Percentiles rank a stretch among this genome's conserved stretches.
Conservation (phyloP, 2,888 invertebrate genomes). For the Leptopilina syphax region DNA sequence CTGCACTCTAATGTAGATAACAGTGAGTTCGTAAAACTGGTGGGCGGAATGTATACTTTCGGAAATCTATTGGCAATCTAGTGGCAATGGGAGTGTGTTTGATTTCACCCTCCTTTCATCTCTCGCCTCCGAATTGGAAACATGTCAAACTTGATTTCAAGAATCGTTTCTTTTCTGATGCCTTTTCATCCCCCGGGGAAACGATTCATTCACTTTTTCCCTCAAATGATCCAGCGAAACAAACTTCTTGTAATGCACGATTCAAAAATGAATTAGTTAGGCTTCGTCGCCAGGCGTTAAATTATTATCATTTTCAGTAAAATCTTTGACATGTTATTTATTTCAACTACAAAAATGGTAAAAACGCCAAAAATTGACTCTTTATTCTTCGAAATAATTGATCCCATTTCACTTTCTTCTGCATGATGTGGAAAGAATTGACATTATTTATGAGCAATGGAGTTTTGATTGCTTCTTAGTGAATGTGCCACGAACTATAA, state of each 20-base stretch:
- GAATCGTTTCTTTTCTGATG: conserved; percentile 21
- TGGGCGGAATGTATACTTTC: conserved; percentile 64
- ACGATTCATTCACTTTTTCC: conserved; percentile 2
- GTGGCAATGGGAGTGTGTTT: conserved; percentile 8
- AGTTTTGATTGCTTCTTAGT: conserved; percentile 30
- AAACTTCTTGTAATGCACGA: too few relatives aligned
- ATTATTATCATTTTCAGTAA: too few relatives aligned
- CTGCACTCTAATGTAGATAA: conserved; percentile 15
- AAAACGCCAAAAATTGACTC: background rate
- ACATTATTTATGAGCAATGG: conserved; percentile 25
- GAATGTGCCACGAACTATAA: conserved; percentile 39
- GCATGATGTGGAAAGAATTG: background rate
- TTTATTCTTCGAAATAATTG: background rate
- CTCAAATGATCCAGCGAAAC: background rate
- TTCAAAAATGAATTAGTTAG: background rate
- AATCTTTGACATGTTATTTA: too few relatives aligned
- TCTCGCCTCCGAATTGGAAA: conserved; percentile 21
- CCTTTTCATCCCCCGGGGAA: background rate
- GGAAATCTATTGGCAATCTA: too few relatives aligned
- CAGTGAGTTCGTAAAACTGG: conserved; percentile 48
- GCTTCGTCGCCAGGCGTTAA: too few relatives aligned
- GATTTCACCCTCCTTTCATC: conserved; percentile 44
- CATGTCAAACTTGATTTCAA: conserved; percentile 37
- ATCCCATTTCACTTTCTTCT: background rate
- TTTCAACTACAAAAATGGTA: background rate